Evolutionary conservation across 2,113 vertebrate genomes (phyloP).

Genomic region (Dipodomys merriami): DNA sequence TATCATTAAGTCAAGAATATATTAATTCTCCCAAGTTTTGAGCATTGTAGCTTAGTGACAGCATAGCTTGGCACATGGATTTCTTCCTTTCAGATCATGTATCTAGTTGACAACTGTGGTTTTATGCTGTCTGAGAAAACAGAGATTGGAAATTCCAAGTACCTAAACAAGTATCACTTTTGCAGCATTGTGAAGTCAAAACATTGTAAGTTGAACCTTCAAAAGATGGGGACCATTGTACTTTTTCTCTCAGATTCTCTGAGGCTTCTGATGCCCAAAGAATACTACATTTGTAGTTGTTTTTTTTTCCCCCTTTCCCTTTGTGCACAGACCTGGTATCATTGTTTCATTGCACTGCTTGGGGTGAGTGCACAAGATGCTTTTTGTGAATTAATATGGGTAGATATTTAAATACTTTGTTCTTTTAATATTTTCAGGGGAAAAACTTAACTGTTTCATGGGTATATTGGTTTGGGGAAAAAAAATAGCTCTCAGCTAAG

Average conservation of each 20-base stretch:
- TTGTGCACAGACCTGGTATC: background rate
- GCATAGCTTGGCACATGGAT: no score
- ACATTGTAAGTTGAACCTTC: background rate
- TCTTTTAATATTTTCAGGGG: background rate
- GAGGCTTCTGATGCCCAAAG: background rate
- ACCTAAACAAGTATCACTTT: background rate
- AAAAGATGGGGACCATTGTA: background rate
- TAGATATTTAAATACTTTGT: background rate
- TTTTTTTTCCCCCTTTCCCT: background rate
- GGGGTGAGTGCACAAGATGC: background rate
- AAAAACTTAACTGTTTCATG: background rate
- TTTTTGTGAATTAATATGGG: background rate
- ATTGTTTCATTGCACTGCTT: background rate
- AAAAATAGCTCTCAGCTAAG: background rate
- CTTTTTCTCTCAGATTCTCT: background rate
- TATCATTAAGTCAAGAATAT: no score
- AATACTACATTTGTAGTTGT: background rate
- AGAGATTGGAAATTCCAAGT: no score
- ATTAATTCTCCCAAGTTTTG: background rate
- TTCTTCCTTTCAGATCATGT: no score
- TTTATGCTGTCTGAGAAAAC: background rate
- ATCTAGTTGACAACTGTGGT: no score
- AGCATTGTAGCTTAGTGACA: background rate
- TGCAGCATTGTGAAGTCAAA: background rate
- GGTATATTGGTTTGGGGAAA: background rate